Percentiles rank a stretch among this genome's conserved stretches.
phyloP scores from a whole-genome alignment of 23 tunicate genomes.

The Oikopleura vanhoeffeni region DNA sequence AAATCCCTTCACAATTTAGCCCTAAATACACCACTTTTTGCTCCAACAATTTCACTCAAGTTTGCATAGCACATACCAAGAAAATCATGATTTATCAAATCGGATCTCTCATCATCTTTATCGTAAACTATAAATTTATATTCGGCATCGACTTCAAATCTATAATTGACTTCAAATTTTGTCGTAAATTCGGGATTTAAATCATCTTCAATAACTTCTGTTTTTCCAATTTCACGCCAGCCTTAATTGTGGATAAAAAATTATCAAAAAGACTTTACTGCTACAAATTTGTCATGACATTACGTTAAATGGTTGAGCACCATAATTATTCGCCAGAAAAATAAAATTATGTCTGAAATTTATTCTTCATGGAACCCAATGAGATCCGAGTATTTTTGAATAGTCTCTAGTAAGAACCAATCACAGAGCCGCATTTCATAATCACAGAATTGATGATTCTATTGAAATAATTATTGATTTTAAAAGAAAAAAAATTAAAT shows the following conservation, averaged over 20 bases:
- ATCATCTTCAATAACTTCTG: conserved; percentile 31
- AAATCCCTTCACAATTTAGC: not conserved
- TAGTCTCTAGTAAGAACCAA: too few relatives aligned
- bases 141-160: conserved; percentile 45
- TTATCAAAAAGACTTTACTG: too few relatives aligned
- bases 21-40: not conserved
- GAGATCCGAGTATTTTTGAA: too few relatives aligned
- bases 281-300: too few relatives aligned
- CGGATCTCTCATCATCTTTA: conserved; percentile 25
- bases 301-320: too few relatives aligned
- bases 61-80: conserved; percentile 37
- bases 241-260: not conserved
- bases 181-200: conserved; percentile 37
- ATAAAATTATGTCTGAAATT: too few relatives aligned
- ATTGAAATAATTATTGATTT: too few relatives aligned
- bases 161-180: conserved; percentile 32
- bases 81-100: conserved; percentile 39
- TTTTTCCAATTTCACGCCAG: conserved; percentile 31
- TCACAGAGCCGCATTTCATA: too few relatives aligned
- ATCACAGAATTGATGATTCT: too few relatives aligned
- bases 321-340: too few relatives aligned
- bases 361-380: too few relatives aligned
- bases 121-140: conserved; percentile 37
- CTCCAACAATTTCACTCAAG: conserved; percentile 32
- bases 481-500: too few relatives aligned